Evolutionary conservation across 2,797 vertebrate genomes (phyloP).

Genomic region (Lophius americanus): DNA sequence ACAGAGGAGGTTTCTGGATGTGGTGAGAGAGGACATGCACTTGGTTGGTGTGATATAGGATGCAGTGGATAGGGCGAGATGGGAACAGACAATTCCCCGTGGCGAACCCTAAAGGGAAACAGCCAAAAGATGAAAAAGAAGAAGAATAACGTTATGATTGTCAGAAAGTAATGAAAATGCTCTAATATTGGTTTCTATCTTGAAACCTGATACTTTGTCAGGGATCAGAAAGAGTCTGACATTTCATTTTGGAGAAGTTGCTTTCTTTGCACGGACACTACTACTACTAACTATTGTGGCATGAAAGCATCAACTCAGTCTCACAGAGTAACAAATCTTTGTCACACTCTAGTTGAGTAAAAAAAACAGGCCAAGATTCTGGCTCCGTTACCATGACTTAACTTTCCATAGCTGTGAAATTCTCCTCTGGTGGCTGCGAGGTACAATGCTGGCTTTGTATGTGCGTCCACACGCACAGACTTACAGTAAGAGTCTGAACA

Average conservation of each 20-base stretch:
- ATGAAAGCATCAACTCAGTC: constrained; percentile 17
- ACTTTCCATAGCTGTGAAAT: constrained; percentile 33
- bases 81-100: too few relatives aligned
- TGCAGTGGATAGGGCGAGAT: too few relatives aligned
- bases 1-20: too few relatives aligned
- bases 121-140: too few relatives aligned
- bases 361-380: constrained; percentile 57
- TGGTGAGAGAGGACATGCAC: too few relatives aligned
- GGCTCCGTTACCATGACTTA: constrained; percentile 56
- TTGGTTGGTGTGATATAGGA: too few relatives aligned
- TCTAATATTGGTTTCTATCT: background rate
- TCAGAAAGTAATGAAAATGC: background rate
- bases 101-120: too few relatives aligned
- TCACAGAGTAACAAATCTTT: constrained; percentile 37
- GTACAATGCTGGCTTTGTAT: constrained; percentile 56
- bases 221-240: background rate
- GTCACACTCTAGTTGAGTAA: constrained; percentile 36
- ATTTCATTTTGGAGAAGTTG: background rate
- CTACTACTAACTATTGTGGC: background rate
- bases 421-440: constrained; percentile 25
- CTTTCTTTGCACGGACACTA: background rate
- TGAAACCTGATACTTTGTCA: background rate
- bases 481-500: constrained; percentile 14
- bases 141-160: background rate
- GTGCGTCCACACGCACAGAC: constrained; percentile 6